Conservation (phyloP, 2,888 invertebrate species). For the Hyposoter didymator region DNA sequence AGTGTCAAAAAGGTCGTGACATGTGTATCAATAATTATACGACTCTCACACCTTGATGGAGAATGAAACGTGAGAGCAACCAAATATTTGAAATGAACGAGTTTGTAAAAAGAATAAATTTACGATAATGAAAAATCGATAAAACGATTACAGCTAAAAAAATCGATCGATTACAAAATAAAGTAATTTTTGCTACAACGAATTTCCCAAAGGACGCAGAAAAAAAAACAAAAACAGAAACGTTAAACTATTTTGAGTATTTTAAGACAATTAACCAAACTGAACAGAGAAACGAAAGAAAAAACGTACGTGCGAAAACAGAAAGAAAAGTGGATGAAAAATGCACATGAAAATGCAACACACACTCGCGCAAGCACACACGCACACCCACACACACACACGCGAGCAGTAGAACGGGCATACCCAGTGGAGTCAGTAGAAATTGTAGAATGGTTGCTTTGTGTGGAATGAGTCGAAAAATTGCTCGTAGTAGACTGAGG, state of each 20-base stretch:
- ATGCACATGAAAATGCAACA: slow-evolving; percentile 18
- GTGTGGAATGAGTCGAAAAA: slow-evolving; percentile 83
- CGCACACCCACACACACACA: slow-evolving; percentile 44
- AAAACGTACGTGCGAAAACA: slow-evolving; percentile 17
- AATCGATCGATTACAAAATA: not conserved
- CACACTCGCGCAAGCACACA: slow-evolving; percentile 47
- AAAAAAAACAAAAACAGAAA: slow-evolving; percentile 20
- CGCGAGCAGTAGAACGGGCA: slow-evolving; percentile 73
- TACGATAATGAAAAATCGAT: not conserved
- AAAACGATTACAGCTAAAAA: not conserved
- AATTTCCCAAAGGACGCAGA: not conserved
- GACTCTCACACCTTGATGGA: not conserved
- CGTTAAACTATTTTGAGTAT: not conserved
- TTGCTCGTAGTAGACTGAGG: slow-evolving; percentile 85
- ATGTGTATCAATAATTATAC: not conserved
- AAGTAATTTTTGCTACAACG: not conserved
- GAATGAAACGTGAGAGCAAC: not conserved
- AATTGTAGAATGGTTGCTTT: slow-evolving; percentile 83
- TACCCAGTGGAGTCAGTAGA: slow-evolving; percentile 84
- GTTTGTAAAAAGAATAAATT: not conserved
- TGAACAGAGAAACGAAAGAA: not conserved
- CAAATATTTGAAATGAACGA: not conserved
- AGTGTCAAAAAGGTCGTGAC: slow-evolving; percentile 21
- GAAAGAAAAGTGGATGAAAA: slow-evolving; percentile 26
- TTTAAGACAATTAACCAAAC: not conserved